These are phyloP conservation scores for Calephelis perditalis DNA, from an alignment of 2,888 invertebrate genomes.

Conservation along the genomic window DNA sequence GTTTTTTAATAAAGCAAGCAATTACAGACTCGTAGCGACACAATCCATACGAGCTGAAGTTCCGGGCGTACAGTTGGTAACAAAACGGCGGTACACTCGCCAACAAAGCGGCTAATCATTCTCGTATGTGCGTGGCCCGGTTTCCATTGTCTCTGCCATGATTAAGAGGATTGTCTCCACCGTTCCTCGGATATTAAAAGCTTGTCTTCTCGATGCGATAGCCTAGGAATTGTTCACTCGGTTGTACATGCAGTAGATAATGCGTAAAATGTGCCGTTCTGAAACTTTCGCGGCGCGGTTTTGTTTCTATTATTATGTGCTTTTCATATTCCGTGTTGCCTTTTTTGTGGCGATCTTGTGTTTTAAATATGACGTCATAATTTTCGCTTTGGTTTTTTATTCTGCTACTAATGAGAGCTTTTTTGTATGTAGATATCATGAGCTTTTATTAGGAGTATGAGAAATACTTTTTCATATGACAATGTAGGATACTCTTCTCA, in stretches of 20 bases:
- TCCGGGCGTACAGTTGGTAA: conserved; percentile 45
- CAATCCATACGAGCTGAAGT: conserved; percentile 41
- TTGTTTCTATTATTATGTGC: conserved; percentile 50
- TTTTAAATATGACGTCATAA: conserved; percentile 35
- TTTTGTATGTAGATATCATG: conserved; percentile 29
- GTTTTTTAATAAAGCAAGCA: conserved; percentile 43
- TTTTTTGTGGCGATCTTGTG: conserved; percentile 45
- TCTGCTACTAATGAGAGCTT: conserved; percentile 29
- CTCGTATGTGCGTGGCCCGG: conserved; percentile 70
- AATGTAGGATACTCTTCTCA: conserved; percentile 15
- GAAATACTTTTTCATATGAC: conserved; percentile 26
- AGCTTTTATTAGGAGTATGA: conserved; percentile 27
- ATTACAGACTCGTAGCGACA: conserved; percentile 39
- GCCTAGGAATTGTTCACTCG: conserved; percentile 38
- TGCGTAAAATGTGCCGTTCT: conserved; percentile 44
- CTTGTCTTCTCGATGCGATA: conserved; percentile 56
- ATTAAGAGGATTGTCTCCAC: conserved; percentile 77
- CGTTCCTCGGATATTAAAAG: conserved; percentile 72
- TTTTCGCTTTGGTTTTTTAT: conserved; percentile 32
- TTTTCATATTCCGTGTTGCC: conserved; percentile 41
- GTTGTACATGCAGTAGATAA: conserved; percentile 43
- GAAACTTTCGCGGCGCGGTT: conserved; percentile 49
- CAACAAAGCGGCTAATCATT: conserved; percentile 60
- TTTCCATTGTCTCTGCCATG: conserved; percentile 72
- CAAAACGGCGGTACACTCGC: conserved; percentile 58